Conservation (phyloP, 2,797 vertebrate genomes). For the Ceryle rudis region DNA sequence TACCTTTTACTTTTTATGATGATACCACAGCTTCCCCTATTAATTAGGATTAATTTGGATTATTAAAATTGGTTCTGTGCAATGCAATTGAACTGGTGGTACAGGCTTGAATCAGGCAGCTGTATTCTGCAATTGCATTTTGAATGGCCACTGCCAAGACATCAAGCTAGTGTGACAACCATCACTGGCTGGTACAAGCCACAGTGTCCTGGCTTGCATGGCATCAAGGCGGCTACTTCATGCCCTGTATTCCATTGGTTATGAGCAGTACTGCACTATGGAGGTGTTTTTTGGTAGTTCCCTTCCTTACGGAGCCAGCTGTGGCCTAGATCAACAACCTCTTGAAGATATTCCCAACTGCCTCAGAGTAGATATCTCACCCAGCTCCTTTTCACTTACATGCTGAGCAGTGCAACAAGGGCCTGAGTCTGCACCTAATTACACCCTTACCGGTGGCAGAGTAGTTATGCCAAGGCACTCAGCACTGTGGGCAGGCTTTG, state of each 20-base stretch:
- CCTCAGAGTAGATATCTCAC: neutral
- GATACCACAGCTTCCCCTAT: neutral
- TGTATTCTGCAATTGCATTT: neutral
- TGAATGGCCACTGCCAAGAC: neutral
- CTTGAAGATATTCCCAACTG: neutral
- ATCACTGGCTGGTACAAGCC: neutral
- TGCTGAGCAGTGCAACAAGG: neutral
- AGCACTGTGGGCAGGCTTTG: neutral
- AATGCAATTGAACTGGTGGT: slow-evolving; percentile 18
- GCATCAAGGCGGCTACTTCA: neutral
- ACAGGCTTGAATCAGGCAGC: slow-evolving; percentile 10
- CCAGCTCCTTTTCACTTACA: neutral
- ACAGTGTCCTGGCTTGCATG: neutral
- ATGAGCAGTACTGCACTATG: neutral
- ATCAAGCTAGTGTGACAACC: neutral
- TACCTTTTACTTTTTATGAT: neutral
- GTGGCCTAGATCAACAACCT: neutral
- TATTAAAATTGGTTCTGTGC: slow-evolving; percentile 25
- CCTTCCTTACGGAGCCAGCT: neutral
- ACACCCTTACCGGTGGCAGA: fast-evolving
- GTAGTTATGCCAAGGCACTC: neutral
- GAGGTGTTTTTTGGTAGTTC: neutral
- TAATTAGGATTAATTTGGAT: slow-evolving; percentile 21
- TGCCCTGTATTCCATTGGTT: neutral
- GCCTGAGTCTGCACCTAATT: neutral